These are phyloP conservation scores for Telmatherina bonti DNA, from an alignment of 2,797 vertebrate genomes.

Conservation along the genomic window DNA sequence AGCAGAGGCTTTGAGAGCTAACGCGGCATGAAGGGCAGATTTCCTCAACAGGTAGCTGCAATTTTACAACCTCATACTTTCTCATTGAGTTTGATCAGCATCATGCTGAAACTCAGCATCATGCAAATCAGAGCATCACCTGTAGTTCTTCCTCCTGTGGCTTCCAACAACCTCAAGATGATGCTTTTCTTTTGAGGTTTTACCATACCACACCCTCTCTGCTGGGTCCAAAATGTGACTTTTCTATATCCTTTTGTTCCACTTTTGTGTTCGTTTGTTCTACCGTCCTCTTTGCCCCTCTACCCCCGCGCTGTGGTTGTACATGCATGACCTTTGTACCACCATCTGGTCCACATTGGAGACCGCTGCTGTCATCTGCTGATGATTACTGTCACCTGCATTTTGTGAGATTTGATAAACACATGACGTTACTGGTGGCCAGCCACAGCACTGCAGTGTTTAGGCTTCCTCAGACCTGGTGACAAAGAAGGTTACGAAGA, in stretches of 20 bases:
- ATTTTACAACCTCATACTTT: slow-evolving; percentile 48
- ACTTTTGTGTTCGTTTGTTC: slow-evolving; percentile 51
- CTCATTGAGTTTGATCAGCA: slow-evolving; percentile 27
- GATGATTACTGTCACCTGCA: slow-evolving; percentile 95
- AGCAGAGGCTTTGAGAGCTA: slow-evolving; percentile 67
- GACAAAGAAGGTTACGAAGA: slow-evolving; percentile 12
- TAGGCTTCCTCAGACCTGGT: slow-evolving; percentile 57
- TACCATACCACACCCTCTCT: slow-evolving; percentile 40
- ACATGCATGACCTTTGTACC: slow-evolving; percentile 84
- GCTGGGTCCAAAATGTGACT: slow-evolving; percentile 18
- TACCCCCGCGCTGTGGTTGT: slow-evolving; percentile 39
- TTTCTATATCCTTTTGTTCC: slow-evolving; percentile 42
- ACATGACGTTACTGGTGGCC: slow-evolving; percentile 77
- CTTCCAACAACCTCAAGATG: slow-evolving; percentile 57
- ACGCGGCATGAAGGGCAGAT: slow-evolving; percentile 54
- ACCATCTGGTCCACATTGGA: slow-evolving; percentile 89
- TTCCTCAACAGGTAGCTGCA: slow-evolving; percentile 51
- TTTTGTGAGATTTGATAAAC: slow-evolving; percentile 79
- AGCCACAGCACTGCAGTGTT: slow-evolving; percentile 54
- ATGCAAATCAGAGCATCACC: slow-evolving; percentile 36
- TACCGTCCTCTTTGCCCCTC: slow-evolving; percentile 8
- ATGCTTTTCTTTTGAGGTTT: slow-evolving; percentile 50
- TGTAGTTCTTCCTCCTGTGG: slow-evolving; percentile 44
- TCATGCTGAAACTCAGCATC: slow-evolving; percentile 28
- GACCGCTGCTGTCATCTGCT: slow-evolving; percentile 91